Conservation (phyloP, 1,140 invertebrate genomes). For the Liolophura sinensis region DNA sequence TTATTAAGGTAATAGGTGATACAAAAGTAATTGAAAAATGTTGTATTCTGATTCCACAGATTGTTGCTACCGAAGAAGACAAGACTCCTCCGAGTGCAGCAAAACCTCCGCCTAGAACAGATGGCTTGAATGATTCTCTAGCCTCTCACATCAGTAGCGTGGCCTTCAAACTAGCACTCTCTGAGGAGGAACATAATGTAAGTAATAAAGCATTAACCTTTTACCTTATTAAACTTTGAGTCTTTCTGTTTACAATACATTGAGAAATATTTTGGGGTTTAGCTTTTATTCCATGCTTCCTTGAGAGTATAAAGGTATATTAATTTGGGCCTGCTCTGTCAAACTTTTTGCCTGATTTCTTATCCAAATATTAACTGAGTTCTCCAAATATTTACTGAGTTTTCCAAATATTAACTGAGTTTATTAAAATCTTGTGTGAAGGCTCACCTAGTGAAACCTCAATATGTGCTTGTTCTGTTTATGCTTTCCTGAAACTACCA, state of each 20-base stretch:
- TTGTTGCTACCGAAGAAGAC: constrained; percentile 48
- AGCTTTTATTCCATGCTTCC: background rate
- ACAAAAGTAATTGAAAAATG: too few relatives aligned
- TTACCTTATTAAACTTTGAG: background rate
- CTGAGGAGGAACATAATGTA: constrained; percentile 52
- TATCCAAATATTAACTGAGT: too few relatives aligned
- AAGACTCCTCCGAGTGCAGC: constrained; percentile 47
- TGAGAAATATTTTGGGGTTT: background rate
- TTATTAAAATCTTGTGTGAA: background rate
- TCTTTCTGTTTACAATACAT: constrained; percentile 4
- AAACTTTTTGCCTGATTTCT: too few relatives aligned
- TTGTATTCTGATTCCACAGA: constrained; percentile 24
- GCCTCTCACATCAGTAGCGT: constrained; percentile 45
- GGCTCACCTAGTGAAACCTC: background rate
- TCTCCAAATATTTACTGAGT: too few relatives aligned
- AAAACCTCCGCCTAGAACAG: constrained; percentile 31
- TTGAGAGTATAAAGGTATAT: too few relatives aligned
- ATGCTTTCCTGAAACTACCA: too few relatives aligned
- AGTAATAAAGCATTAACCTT: background rate
- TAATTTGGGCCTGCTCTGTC: too few relatives aligned
- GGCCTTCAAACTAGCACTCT: constrained; percentile 52
- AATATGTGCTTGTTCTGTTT: background rate
- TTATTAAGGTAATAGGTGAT: too few relatives aligned
- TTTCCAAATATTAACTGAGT: background rate
- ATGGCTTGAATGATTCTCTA: constrained; percentile 45